Conservation (phyloP, 2,888 invertebrate species). For the Galerucella calmariensis region DNA sequence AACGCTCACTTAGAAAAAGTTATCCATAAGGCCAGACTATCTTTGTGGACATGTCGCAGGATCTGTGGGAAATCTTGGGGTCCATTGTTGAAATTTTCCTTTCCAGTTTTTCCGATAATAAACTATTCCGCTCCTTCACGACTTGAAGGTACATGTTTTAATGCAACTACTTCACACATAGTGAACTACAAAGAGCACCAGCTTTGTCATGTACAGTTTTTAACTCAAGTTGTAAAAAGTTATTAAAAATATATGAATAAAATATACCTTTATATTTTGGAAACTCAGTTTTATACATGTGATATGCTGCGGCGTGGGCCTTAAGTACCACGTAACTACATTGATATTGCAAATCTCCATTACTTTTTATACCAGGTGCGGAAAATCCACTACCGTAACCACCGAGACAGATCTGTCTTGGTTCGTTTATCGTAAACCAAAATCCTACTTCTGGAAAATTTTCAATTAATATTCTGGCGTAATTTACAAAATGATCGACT, state of each 20-base stretch:
- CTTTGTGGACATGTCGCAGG: too few species aligned
- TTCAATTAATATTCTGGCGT: constrained; percentile 68
- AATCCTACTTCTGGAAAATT: constrained; percentile 60
- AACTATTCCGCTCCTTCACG: too few species aligned
- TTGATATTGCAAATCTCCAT: constrained; percentile 72
- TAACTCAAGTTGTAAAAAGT: too few species aligned
- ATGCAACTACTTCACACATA: too few species aligned
- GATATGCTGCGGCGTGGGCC: constrained; percentile 67
- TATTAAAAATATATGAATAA: not conserved
- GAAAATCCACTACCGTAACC: constrained; percentile 68
- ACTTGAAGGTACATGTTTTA: too few species aligned
- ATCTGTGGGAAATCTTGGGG: too few species aligned
- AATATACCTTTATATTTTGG: constrained; percentile 57
- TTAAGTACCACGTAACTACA: constrained; percentile 70
- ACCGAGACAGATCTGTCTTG: constrained; percentile 61
- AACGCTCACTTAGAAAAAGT: too few species aligned
- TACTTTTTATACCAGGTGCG: constrained; percentile 68
- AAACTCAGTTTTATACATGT: constrained; percentile 72
- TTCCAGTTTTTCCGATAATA: too few species aligned
- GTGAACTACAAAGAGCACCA: too few species aligned
- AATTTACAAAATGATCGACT: constrained; percentile 71
- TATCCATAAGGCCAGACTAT: too few species aligned
- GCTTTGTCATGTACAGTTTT: too few species aligned
- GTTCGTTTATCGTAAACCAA: constrained; percentile 79
- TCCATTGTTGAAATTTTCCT: too few species aligned